Conservation (phyloP, 2,113 vertebrate genomes). For the Mastomys coucha region DNA sequence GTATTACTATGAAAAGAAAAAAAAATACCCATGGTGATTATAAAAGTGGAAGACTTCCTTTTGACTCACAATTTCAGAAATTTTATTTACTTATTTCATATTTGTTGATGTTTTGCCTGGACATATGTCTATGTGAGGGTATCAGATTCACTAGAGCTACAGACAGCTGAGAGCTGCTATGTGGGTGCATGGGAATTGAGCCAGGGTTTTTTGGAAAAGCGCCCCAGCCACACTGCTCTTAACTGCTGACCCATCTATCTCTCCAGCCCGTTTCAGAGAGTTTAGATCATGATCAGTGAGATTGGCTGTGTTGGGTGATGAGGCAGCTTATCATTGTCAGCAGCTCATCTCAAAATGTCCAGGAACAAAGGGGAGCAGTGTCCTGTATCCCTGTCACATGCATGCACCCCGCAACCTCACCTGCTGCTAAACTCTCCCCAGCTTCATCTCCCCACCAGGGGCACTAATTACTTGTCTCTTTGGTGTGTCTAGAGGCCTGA, state of each 20-base stretch:
- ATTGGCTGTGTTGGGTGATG: not conserved
- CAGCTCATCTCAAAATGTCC: not conserved
- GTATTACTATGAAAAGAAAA: not conserved
- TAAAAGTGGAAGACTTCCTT: not conserved
- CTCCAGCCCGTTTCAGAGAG: not conserved
- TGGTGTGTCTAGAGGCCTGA: not conserved
- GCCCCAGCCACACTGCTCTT: not conserved
- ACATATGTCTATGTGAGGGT: not conserved
- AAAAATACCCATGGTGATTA: not conserved
- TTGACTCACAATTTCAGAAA: not conserved
- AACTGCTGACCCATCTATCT: not conserved
- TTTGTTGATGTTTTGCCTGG: not conserved
- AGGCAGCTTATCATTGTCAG: not conserved
- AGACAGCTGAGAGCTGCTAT: not conserved
- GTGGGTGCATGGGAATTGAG: not conserved
- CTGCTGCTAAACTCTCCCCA: no score
- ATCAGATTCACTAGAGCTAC: not conserved
- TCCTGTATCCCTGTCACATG: not conserved
- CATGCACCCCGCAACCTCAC: rapidly evolving
- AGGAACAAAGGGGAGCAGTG: not conserved
- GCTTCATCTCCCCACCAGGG: not conserved
- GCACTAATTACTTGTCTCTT: not conserved
- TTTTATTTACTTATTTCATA: not conserved
- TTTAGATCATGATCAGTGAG: not conserved
- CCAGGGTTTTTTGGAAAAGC: no score